Evolutionary conservation across 2,113 vertebrate species (phyloP).

Genomic region (Stercorarius parasiticus): DNA sequence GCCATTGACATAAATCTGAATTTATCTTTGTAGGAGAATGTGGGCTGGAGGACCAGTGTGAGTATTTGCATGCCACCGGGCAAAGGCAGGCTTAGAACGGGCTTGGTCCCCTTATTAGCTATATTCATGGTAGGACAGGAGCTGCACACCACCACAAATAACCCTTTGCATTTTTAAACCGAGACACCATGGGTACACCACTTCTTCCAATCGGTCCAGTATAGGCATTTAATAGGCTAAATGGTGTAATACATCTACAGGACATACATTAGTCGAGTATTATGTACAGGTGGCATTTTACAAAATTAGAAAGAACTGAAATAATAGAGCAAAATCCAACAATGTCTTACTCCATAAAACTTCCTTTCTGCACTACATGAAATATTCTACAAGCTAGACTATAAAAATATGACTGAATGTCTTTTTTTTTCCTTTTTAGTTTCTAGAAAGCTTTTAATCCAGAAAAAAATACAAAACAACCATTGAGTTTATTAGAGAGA

Average conservation of each 20-base stretch:
- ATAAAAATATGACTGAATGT: slow-evolving; percentile 72
- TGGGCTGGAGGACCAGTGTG: background rate
- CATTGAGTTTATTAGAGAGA: slow-evolving; percentile 57
- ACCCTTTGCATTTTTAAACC: background rate
- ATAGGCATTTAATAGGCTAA: slow-evolving; percentile 70
- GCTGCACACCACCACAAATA: background rate
- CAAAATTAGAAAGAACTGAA: slow-evolving; percentile 69
- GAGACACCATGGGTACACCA: background rate
- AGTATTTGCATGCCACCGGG: background rate
- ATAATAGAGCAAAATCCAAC: slow-evolving; percentile 67
- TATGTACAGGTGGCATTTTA: slow-evolving; percentile 69
- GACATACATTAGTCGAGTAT: slow-evolving; percentile 54
- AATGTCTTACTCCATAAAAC: slow-evolving; percentile 67
- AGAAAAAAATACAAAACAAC: slow-evolving; percentile 69
- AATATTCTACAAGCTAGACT: slow-evolving; percentile 69
- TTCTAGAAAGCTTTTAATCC: slow-evolving; percentile 70
- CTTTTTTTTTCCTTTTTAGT: slow-evolving; percentile 53
- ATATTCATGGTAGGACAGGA: background rate
- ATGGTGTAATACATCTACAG: slow-evolving; percentile 64
- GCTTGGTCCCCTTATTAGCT: background rate
- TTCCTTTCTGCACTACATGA: slow-evolving; percentile 54
- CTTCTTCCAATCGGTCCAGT: slow-evolving; percentile 15
- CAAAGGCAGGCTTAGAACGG: background rate
- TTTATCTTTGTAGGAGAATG: background rate
- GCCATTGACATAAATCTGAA: background rate